A percentile compares a stretch with the other conserved stretches of the same genome.
These are phyloP conservation scores for Peromyscus polionotus DNA, from an alignment of 2,113 vertebrate genomes.

Conservation along the genomic window DNA sequence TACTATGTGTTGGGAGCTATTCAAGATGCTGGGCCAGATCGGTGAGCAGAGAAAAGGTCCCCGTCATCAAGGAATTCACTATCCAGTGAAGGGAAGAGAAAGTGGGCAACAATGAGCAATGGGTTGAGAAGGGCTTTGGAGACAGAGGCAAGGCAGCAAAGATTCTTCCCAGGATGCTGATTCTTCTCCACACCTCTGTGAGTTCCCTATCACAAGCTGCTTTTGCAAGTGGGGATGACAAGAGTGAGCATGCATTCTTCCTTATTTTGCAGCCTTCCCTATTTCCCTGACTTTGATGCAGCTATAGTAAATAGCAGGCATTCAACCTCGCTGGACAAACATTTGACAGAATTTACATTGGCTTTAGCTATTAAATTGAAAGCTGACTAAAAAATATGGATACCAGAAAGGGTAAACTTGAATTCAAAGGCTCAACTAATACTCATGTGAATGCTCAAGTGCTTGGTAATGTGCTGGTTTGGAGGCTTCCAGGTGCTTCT, in stretches of 20 bases:
- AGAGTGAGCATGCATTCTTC: neutral
- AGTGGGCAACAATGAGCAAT: no score
- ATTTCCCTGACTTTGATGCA: neutral
- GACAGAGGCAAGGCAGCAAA: neutral
- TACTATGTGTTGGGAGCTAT: neutral
- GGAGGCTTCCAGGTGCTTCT: neutral
- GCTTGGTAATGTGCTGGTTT: neutral
- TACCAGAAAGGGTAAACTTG: neutral
- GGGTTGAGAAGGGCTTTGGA: neutral
- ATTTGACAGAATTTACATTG: neutral
- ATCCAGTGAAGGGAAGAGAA: no score
- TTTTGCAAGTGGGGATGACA: neutral
- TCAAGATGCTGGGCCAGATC: neutral
- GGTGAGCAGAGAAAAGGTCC: neutral
- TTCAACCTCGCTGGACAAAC: neutral
- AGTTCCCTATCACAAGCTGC: neutral
- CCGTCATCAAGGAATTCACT: neutral
- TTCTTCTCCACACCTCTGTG: neutral
- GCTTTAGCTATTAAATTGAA: neutral
- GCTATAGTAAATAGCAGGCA: neutral
- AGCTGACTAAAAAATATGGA: neutral
- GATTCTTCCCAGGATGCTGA: neutral
- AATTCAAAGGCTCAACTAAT: neutral
- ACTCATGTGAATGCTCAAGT: neutral
- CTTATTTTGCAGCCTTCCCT: neutral